A percentile compares a stretch with the other conserved stretches of the same genome.
Evolutionary conservation across 2,888 invertebrate genomes (phyloP).

Genomic region (Chesias legatella): DNA sequence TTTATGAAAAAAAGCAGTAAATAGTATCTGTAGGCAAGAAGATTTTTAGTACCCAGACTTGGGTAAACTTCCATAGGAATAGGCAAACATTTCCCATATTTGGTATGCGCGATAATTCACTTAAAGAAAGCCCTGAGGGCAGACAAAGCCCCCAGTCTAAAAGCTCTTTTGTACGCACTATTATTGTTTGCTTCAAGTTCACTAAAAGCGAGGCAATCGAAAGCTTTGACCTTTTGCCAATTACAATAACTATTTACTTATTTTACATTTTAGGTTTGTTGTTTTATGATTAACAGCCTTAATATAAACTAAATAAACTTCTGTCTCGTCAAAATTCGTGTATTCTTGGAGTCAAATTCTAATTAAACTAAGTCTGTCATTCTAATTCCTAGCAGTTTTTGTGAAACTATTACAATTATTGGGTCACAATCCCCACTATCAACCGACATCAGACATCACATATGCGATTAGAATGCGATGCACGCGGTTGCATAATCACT

Average conservation of each 20-base stretch:
- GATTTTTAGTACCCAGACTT: slow-evolving; percentile 3
- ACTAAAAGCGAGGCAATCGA: slow-evolving; percentile 60
- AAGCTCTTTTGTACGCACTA: slow-evolving; percentile 60
- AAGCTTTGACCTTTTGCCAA: slow-evolving; percentile 37
- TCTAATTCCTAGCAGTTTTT: no score
- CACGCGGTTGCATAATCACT: slow-evolving; percentile 23
- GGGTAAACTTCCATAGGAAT: slow-evolving; percentile 4
- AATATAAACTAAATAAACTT: no score
- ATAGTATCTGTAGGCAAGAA: no score
- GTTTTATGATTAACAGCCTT: no score
- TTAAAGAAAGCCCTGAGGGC: slow-evolving; percentile 40
- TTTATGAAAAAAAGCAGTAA: no score
- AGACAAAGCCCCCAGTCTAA: slow-evolving; percentile 64
- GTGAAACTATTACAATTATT: slow-evolving; percentile 1
- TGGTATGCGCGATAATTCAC: slow-evolving; percentile 45
- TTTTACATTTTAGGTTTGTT: no score
- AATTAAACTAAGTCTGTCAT: no score
- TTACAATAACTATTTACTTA: slow-evolving; percentile 22
- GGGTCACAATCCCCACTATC: slow-evolving; percentile 5
- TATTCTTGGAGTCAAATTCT: no score
- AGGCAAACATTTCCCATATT: slow-evolving; percentile 12
- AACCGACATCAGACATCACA: slow-evolving; percentile 9
- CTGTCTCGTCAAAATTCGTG: no score
- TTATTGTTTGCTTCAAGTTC: slow-evolving; percentile 59
- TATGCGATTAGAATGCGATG: slow-evolving; percentile 19